Conservation (phyloP, 2,888 invertebrate genomes). For the Diarsia mendica region DNA sequence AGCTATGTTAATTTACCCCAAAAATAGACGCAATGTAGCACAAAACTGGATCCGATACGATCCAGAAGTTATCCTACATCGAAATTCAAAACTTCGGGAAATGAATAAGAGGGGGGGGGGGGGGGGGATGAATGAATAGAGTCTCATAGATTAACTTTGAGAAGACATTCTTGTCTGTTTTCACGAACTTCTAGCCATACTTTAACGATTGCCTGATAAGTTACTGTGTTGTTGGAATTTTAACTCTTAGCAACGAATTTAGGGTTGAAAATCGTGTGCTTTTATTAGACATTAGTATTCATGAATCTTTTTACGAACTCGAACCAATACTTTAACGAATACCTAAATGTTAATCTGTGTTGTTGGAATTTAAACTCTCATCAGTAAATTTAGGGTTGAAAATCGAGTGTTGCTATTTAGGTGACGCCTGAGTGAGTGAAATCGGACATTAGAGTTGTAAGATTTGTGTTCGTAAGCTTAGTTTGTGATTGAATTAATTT, state of each 20-base stretch:
- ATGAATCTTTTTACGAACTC: background rate
- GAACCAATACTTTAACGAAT: no score
- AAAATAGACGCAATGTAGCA: constrained; percentile 18
- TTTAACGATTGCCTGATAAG: no score
- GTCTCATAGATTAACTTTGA: constrained; percentile 40
- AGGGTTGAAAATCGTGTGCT: background rate
- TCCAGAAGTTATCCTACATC: constrained; percentile 24
- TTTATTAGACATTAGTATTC: no score
- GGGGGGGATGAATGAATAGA: constrained; percentile 13
- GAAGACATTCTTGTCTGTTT: constrained; percentile 6
- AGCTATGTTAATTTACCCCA: constrained; percentile 15
- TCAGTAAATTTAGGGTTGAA: background rate
- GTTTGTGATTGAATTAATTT: constrained; percentile 55
- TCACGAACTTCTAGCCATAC: background rate
- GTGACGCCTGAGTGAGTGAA: background rate
- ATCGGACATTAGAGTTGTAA: constrained; percentile 24
- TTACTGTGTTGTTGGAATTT: background rate
- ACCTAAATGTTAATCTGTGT: background rate
- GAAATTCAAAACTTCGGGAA: constrained; percentile 10
- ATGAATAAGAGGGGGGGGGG: constrained; percentile 12
- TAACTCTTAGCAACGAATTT: background rate
- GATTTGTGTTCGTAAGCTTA: constrained; percentile 9
- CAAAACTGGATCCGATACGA: constrained; percentile 30
- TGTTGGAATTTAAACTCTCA: background rate
- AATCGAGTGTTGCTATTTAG: background rate